Evolutionary conservation across 2,797 vertebrate species (phyloP), one percentile per base, ranked within the genome.

Genomic region (Remorina albescens): DNA sequence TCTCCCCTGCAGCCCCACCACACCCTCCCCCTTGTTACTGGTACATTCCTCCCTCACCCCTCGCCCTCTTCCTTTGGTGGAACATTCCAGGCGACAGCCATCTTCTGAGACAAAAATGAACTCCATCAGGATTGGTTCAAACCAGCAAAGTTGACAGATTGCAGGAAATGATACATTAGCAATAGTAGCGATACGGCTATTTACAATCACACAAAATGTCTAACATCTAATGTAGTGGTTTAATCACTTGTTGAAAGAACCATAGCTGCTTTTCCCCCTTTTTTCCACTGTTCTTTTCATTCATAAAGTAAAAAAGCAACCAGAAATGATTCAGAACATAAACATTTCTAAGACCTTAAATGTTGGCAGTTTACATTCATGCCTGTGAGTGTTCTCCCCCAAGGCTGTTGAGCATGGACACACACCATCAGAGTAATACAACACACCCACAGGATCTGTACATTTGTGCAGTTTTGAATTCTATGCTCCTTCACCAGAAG

Each of bases 311-410:
- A 66, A 47, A 34, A 55, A 85, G 56, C 58, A 88, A 82, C 28
- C 54, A 72, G 59, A 26, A 78, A 84, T 77, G 59, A 81, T 67
- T 70, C 34, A 39, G 81, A 86, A 76, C 58, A 70, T 67, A 57
- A 82, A 71, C 71, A 58, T 57, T 78, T 78, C 66, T 69, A 67
- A 83, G 74, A 83, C 78, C 72, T 66, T 67, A 81, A 81, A 81
- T 74, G 64, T 86, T 77, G 55, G 87, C 86, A 87, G 82, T 89
- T 90, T 92, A 92, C 91, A 92, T 93, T 94, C 93, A 89, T 86
- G 80, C 80, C 81, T 84, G 67, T 80, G 76, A 86, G 78, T 81
- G 80, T 83, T 74, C 28, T 6, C 63, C 67, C 78, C 71, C 60
- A 72, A 76, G 65, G 67, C 78, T 64, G 74, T 56, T 42, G 71